Base-by-base conservation (phyloP, 2,888 invertebrate species). In the Torymus texanus region DNA sequence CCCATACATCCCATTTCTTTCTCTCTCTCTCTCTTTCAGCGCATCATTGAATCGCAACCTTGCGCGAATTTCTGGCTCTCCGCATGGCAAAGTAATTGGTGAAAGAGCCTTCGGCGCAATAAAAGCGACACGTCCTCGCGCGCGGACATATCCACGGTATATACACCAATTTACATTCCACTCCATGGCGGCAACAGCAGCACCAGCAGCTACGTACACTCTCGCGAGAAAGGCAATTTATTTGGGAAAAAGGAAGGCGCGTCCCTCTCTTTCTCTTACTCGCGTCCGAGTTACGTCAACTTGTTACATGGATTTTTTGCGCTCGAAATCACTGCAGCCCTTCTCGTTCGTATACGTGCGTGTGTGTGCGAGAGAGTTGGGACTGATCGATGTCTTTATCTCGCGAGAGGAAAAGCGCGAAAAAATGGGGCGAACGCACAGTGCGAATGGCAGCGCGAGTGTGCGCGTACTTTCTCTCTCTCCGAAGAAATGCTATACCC, bases 331-430 rank as follows among this genome's bases (percentile, higher is more conserved):
- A 41, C 14, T 2, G 21, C 55, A 65, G 29, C 59, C 62, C 61
- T 68, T 68, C 62, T 68, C 56, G n/a, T 24, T 12, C 50, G 5
- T 13, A 21, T 50, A 14, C 21, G 67, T n/a, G 68, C 10, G 14
- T 8, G 41, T 41, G 16, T 61, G n/a, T 16, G 29, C 61, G 55
- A 41, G 21, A 59, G 51, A 21, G 21, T 21, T 11, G 24, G 51
- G 11, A 29, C 50, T 65, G 74, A 75, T 76, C 76, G 53, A 80
- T 80, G 80, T 80, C 80, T 80, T 76, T 77, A 77, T 80, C 75
- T 41, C 41, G 41, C 41, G 41, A 75, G n/a, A 74, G 61, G 71
- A 74, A 67, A 78, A 66, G 75, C 50, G 71, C 50, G 71, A 70
- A 41, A 59, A 73, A 70, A 72, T 24, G 59, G n/a, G 59, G 18